Percentiles rank a stretch among this genome's conserved stretches.
These are phyloP conservation scores for Ormia ochracea DNA, from an alignment of 2,888 invertebrate genomes.

Conservation along the genomic window DNA sequence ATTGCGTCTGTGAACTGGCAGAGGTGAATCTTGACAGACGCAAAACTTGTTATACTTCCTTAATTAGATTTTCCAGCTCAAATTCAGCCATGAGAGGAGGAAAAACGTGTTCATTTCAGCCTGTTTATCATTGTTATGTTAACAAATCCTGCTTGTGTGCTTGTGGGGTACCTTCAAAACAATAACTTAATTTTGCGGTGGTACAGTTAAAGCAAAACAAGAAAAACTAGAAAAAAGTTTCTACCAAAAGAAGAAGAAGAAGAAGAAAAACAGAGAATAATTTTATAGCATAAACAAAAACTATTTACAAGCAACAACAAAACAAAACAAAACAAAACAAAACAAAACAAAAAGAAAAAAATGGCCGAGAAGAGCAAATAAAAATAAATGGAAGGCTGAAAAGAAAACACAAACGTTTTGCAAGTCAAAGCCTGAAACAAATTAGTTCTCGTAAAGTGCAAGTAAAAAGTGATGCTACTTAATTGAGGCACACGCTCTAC, in stretches of 20 bases:
- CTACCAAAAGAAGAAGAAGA: constrained; percentile 1
- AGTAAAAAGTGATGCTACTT: constrained; percentile 2
- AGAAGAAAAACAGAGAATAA: background rate
- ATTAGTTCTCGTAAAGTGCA: constrained; percentile 41
- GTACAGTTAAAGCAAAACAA: background rate
- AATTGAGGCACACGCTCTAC: background rate
- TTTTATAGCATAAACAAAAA: constrained; percentile 39
- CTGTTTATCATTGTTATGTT: background rate
- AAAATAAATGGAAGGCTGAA: background rate
- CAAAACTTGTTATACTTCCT: background rate
- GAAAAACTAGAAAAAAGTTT: background rate
- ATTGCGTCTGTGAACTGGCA: background rate
- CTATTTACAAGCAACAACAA: constrained; percentile 49
- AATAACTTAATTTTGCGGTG: constrained; percentile 15
- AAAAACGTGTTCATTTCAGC: constrained; percentile 6
- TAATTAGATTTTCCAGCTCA: background rate
- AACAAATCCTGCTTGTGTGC: constrained; percentile 3
- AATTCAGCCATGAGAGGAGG: background rate
- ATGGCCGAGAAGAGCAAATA: constrained; percentile 21
- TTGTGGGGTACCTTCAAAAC: background rate
- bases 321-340: too few species aligned
- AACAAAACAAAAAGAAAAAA: too few species aligned
- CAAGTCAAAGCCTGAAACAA: constrained; percentile 24
- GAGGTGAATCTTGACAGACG: background rate
- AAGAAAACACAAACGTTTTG: background rate